Base-by-base conservation (phyloP, 2,888 invertebrate genomes). In the Thelaira solivaga region DNA sequence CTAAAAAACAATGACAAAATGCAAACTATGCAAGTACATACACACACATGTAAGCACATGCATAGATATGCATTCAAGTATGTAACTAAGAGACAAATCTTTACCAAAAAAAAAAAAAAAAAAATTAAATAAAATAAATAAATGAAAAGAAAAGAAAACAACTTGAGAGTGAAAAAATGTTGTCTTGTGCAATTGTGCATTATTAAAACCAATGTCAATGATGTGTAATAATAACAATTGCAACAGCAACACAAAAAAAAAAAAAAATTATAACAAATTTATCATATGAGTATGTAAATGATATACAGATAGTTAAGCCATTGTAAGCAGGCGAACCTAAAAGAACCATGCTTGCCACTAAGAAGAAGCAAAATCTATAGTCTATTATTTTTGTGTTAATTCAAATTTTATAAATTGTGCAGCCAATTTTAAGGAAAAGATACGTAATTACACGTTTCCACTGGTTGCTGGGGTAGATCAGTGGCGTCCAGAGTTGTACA, bases 121-220 rank as follows among this genome's bases (percentile, higher is more conserved):
- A 59, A 26, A 26, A 4, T 26, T 13, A 16, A 39, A 2, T 7
- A 13, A 18, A 24, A 55, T 11, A 36, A 24, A 55, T 7, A 45
- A 47, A 62, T 31, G 29, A 24, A 55, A 13, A 36, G 13, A 55
- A n/a, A 45, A 47, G 49, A 45, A 39, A 64, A 39, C 4, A 6
- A 16, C 29, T 29, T 51, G 13, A 10, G 10, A 39, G n/a, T 39
- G 18, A 18, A 41, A 53, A 61, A 51, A 61, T 49, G 8, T 61
- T 51, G 41, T 61, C 41, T 69, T 61, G 51, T 61, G 69, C 49
- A 69, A 69, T 59, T 69, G 69, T 69, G 59, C 59, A 69, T 69
- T 69, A 51, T 69, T 69, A 61, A 69, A 68, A 69, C 41, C 69
- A 41, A 69, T 61, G 69, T 69, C 69, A 61, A 69, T 69, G 64